These are phyloP conservation scores for Spodoptera litura DNA, from an alignment of 1,140 invertebrate species.

Conservation along the genomic window DNA sequence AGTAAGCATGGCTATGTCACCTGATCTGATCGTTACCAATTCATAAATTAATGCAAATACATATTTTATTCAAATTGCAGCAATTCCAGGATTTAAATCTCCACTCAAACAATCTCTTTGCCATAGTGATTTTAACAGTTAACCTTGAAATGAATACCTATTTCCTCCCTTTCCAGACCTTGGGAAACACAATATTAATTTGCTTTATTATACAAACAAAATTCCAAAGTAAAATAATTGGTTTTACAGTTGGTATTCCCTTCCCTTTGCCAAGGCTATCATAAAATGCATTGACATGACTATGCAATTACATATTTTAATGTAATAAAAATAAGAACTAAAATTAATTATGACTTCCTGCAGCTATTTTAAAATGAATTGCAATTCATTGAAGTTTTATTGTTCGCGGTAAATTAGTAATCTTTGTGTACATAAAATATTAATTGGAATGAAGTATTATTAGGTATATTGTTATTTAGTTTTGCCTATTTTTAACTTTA, in stretches of 20 bases:
- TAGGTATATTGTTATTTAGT: not conserved
- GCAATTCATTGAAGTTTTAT: slow-evolving; percentile 9
- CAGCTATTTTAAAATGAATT: slow-evolving; percentile 9
- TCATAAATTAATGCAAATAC: too few species aligned
- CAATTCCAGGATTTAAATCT: too few species aligned
- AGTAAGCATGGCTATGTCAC: too few species aligned
- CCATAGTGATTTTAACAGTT: too few species aligned
- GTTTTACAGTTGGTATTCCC: not conserved
- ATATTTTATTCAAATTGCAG: too few species aligned
- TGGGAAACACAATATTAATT: too few species aligned
- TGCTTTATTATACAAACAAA: too few species aligned
- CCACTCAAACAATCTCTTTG: too few species aligned
- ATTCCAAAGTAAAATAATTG: not conserved
- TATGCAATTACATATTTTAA: not conserved
- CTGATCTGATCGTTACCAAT: too few species aligned
- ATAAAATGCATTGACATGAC: not conserved
- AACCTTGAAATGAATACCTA: too few species aligned
- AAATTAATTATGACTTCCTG: slow-evolving; percentile 4
- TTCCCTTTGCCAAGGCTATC: slow-evolving; percentile 5
- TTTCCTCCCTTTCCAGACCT: too few species aligned
- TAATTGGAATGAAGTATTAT: not conserved
- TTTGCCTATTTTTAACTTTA: not conserved
- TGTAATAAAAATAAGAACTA: not conserved
- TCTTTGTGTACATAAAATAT: not conserved
- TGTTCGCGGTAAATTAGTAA: not conserved